Evolutionary conservation across 2,888 invertebrate genomes (phyloP).

Genomic region (Pandemis heparana): DNA sequence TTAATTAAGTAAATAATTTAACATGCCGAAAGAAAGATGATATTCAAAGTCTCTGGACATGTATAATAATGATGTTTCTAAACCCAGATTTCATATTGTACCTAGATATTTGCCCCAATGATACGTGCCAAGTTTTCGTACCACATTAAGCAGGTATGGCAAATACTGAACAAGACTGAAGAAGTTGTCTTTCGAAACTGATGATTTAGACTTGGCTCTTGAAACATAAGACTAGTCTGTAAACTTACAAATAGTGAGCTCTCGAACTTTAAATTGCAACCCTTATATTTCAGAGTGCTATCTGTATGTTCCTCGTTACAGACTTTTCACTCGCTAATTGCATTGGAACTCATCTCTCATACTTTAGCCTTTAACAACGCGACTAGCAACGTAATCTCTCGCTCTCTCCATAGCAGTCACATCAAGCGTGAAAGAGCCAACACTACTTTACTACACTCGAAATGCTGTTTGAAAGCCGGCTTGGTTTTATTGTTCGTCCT

Average conservation of each 20-base stretch:
- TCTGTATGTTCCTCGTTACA: slow-evolving; percentile 12
- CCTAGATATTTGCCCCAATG: too few relatives aligned
- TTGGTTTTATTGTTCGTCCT: slow-evolving; percentile 15
- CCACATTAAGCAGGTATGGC: too few relatives aligned
- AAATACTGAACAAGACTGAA: not conserved
- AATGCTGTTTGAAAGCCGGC: slow-evolving; percentile 1
- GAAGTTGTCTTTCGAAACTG: not conserved
- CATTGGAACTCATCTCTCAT: slow-evolving; percentile 30
- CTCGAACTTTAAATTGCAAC: slow-evolving; percentile 13
- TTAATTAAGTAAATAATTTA: too few relatives aligned
- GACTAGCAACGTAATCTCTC: slow-evolving; percentile 15
- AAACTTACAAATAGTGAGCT: slow-evolving; percentile 3
- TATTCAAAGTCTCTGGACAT: too few relatives aligned
- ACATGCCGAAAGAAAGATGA: too few relatives aligned
- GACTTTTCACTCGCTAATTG: slow-evolving; percentile 35
- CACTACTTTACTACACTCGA: not conserved
- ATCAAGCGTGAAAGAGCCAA: slow-evolving; percentile 20
- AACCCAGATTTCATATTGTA: too few relatives aligned
- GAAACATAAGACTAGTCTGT: not conserved
- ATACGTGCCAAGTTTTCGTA: too few relatives aligned
- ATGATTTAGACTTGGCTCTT: not conserved
- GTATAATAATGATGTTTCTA: too few relatives aligned
- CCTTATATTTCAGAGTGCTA: slow-evolving; percentile 16
- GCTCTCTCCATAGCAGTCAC: not conserved
- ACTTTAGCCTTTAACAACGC: slow-evolving; percentile 26